phyloP scores from a whole-genome alignment of 2,113 vertebrate genomes.

The Helogale parvula region DNA sequence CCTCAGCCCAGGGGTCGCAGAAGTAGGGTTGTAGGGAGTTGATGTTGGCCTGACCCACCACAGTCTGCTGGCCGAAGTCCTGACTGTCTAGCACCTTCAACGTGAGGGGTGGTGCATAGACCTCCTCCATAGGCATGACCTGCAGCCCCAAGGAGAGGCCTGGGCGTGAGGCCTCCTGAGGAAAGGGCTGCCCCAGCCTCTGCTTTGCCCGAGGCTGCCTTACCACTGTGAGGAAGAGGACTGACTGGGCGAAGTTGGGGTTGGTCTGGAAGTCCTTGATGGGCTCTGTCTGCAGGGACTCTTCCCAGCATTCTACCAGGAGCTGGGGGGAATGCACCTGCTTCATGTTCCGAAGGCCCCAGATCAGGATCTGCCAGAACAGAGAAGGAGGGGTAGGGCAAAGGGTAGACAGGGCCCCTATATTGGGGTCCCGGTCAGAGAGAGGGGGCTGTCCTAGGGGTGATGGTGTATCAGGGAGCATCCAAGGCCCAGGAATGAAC shows the following conservation, averaged over 20 bases:
- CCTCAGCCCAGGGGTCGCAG: slow-evolving; percentile 66
- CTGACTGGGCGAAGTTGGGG: slow-evolving; percentile 81
- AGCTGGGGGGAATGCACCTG: slow-evolving; percentile 72
- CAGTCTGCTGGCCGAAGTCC: slow-evolving; percentile 60
- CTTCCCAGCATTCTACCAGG: slow-evolving; percentile 82
- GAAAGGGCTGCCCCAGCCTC: not conserved
- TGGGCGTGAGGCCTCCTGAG: fast-evolving
- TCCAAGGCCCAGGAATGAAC: not conserved
- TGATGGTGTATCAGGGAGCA: not conserved
- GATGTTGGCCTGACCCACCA: slow-evolving; percentile 80
- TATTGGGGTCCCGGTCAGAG: not conserved
- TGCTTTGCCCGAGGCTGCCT: not conserved
- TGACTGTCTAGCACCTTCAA: slow-evolving; percentile 81
- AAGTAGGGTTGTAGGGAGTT: slow-evolving; percentile 68
- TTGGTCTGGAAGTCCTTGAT: slow-evolving; percentile 75
- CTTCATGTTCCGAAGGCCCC: slow-evolving; percentile 85
- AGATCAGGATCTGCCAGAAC: slow-evolving; percentile 81
- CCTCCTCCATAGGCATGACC: slow-evolving; percentile 81
- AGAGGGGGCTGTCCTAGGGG: not conserved
- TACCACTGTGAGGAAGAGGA: slow-evolving; percentile 82
- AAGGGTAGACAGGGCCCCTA: fast-evolving
- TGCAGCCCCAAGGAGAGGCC: not conserved
- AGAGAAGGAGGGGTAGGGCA: fast-evolving
- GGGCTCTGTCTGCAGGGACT: slow-evolving; percentile 68
- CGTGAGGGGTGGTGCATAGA: slow-evolving; percentile 70